These are phyloP conservation scores for Urechis unicinctus DNA, from an alignment of 2,888 invertebrate genomes.

Conservation along the genomic window DNA sequence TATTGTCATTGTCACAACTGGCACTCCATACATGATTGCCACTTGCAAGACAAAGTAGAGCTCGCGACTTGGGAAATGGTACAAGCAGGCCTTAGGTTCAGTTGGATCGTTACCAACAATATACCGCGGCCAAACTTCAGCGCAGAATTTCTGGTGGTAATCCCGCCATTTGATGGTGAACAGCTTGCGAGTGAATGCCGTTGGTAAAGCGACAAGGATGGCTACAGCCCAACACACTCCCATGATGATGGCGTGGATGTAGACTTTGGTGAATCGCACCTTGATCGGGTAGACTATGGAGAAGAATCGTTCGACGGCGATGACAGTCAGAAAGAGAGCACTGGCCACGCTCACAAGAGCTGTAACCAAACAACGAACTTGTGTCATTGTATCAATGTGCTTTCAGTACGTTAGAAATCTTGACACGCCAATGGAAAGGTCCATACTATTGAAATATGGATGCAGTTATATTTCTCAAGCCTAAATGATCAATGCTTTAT, in stretches of 20 bases:
- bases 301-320: constrained; percentile 38
- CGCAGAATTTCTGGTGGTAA: constrained; percentile 31
- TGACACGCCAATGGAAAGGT: no score
- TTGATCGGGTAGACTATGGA: constrained; percentile 37
- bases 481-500: no score
- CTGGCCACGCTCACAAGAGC: constrained; percentile 35
- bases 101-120: constrained; percentile 12
- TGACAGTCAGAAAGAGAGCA: constrained; percentile 32
- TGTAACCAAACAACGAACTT: constrained; percentile 15
- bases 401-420: no score
- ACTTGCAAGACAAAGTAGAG: constrained; percentile 31
- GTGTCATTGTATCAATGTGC: background rate
- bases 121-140: constrained; percentile 31
- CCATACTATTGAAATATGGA: no score
- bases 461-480: no score
- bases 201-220: constrained; percentile 28
- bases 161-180: constrained; percentile 25
- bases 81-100: background rate
- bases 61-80: constrained; percentile 8
- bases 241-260: constrained; percentile 8
- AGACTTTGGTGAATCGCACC: constrained; percentile 5
- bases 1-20: constrained; percentile 31
- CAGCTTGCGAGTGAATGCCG: constrained; percentile 25
- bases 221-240: constrained; percentile 30
- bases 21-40: constrained; percentile 36